Evolutionary conservation across 2,888 invertebrate species (phyloP).

Genomic region (Lithodes maja): DNA sequence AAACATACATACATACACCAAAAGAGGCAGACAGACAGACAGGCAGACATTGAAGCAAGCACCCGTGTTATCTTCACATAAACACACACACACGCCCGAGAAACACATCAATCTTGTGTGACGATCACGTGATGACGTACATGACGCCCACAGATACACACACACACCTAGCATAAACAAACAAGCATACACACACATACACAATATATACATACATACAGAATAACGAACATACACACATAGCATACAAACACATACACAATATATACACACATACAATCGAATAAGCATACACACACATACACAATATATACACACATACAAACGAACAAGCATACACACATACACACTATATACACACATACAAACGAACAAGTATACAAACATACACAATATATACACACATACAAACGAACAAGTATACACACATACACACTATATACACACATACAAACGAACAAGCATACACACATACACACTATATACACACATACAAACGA

Average conservation of each 20-base stretch:
- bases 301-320: not conserved
- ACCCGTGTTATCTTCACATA: not conserved
- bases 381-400: too few species aligned
- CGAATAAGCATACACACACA: not conserved
- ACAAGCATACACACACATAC: conserved; percentile 2
- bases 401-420: too few species aligned
- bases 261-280: not conserved
- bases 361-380: too few species aligned
- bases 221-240: not conserved
- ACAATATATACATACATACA: not conserved
- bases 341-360: not conserved
- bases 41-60: not conserved
- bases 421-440: too few species aligned
- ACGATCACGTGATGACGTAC: too few species aligned
- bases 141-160: too few species aligned
- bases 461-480: too few species aligned
- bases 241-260: conserved; percentile 8
- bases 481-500: too few species aligned
- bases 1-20: conserved; percentile 21
- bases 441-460: too few species aligned
- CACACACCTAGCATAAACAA: not conserved
- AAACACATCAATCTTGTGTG: not conserved
- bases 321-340: conserved; percentile 14
- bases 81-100: not conserved
- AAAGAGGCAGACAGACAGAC: conserved; percentile 5